Percentiles rank a stretch among this genome's conserved stretches.
Conservation (phyloP, 2,888 invertebrate genomes). For the Plebejus anna region DNA sequence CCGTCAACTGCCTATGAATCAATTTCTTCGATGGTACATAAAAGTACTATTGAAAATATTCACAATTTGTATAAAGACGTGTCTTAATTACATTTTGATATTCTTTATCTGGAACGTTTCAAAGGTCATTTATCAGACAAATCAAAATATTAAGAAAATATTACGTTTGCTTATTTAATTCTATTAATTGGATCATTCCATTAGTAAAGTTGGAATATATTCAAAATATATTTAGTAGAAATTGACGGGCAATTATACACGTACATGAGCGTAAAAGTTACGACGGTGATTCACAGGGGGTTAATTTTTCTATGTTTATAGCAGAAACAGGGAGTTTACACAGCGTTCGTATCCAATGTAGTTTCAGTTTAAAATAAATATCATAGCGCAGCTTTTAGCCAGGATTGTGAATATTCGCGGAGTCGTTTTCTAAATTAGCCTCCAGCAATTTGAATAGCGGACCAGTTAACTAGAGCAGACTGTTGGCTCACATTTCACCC, state of each 20-base stretch:
- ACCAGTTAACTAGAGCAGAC: constrained; percentile 36
- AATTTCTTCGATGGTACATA: too few species aligned
- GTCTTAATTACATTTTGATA: too few species aligned
- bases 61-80: too few species aligned
- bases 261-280: background rate
- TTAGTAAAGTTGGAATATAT: too few species aligned
- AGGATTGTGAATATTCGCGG: constrained; percentile 57
- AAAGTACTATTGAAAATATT: too few species aligned
- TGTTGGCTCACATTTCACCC: constrained; percentile 30
- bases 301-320: constrained; percentile 55
- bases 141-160: too few species aligned
- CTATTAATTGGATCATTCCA: too few species aligned
- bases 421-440: constrained; percentile 57
- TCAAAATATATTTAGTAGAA: background rate
- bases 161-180: too few species aligned
- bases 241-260: background rate
- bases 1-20: too few species aligned
- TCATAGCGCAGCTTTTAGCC: constrained; percentile 67
- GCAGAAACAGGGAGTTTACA: constrained; percentile 61
- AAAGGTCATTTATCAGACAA: too few species aligned
- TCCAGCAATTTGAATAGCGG: constrained; percentile 48
- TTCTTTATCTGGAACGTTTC: too few species aligned
- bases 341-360: constrained; percentile 65
- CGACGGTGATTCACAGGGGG: too few species aligned
- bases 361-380: constrained; percentile 69